Evolutionary conservation across 92 coral and sea anemone species (phyloP), one percentile per base, ranked within the genome.

Genomic region (Palythoa grandiflora): DNA sequence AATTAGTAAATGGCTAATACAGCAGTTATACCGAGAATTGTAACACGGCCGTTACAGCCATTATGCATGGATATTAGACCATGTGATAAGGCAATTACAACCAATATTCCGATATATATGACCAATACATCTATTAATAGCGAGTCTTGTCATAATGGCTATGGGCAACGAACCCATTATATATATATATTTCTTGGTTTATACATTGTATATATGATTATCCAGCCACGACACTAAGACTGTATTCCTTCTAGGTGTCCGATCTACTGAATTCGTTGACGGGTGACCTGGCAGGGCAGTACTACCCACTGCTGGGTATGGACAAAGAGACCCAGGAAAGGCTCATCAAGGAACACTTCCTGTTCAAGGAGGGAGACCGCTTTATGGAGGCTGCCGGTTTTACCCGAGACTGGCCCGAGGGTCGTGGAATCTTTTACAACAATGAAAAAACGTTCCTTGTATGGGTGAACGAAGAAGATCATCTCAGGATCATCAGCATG

Each of bases 381-480:
- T 94, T 96, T 90, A 74, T 96, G 87, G 98, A 95, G 71, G 87
- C 94, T 52, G 96, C 96, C 14, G 98, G 98, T 6, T 87, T 92
- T 38, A 93, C 94, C 78, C 89, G 93, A 70, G 90, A 85, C 73
- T 96, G 98, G 98, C 98, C 98, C 0, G 94, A 93, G 68, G 98
- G 98, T 1, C 94, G 98, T 16, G 98, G 98, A 12, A 96, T 96
- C 92, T 96, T 90, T 92, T 96, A 93, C 94, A 96, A 96, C 88
- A 88, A 85, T 38, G 93, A 93, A 66, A 96, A 94, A 86, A 94
- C 98, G 28, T 96, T 96, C 93, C 79, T 96, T 11, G 98, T 95
- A 28, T 96, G 98, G 98, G 94, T 96, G 61, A 94, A 94, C 88
- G 98, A 96, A 71, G 98, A 96, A 76, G 98, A 96, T 50, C 98